Evolutionary conservation across 1,140 invertebrate genomes (phyloP).

Genomic region (Nomia melanderi): DNA sequence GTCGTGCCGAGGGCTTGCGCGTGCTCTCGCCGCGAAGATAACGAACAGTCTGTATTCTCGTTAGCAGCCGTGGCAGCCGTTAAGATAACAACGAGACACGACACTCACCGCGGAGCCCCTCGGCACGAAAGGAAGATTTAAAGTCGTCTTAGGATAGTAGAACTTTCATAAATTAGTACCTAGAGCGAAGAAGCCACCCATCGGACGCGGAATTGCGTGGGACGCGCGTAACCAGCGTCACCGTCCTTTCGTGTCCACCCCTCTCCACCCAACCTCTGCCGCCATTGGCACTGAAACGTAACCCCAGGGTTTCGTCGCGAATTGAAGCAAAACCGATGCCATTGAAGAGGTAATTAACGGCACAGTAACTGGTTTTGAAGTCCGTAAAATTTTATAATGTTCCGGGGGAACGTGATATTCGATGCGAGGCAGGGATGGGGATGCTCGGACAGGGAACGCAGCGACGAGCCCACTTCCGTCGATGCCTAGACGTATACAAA

Average conservation of each 20-base stretch:
- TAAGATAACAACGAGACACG: slow-evolving; percentile 69
- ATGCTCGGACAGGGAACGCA: too few species aligned
- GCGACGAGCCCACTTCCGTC: neutral
- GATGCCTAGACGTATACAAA: too few species aligned
- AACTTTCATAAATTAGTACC: slow-evolving; percentile 63
- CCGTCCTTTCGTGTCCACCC: neutral
- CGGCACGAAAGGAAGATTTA: slow-evolving; percentile 61
- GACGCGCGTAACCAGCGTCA: neutral
- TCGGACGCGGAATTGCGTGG: slow-evolving; percentile 38
- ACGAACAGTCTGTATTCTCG: slow-evolving; percentile 72
- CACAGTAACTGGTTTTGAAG: slow-evolving; percentile 10
- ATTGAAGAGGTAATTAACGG: slow-evolving; percentile 3
- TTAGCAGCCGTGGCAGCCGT: slow-evolving; percentile 68
- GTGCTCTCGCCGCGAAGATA: slow-evolving; percentile 70
- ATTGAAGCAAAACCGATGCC: slow-evolving; percentile 6
- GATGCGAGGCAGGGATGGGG: too few species aligned
- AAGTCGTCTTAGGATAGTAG: slow-evolving; percentile 51
- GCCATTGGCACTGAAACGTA: too few species aligned
- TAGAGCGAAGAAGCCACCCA: slow-evolving; percentile 24
- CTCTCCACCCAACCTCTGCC: too few species aligned
- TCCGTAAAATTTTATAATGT: slow-evolving; percentile 21
- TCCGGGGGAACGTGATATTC: neutral
- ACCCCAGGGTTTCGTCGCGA: slow-evolving; percentile 7
- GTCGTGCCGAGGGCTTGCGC: slow-evolving; percentile 66
- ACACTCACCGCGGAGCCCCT: slow-evolving; percentile 43